These are phyloP conservation scores for Spea hammondii DNA, from an alignment of 2,797 vertebrate genomes.

Conservation along the genomic window DNA sequence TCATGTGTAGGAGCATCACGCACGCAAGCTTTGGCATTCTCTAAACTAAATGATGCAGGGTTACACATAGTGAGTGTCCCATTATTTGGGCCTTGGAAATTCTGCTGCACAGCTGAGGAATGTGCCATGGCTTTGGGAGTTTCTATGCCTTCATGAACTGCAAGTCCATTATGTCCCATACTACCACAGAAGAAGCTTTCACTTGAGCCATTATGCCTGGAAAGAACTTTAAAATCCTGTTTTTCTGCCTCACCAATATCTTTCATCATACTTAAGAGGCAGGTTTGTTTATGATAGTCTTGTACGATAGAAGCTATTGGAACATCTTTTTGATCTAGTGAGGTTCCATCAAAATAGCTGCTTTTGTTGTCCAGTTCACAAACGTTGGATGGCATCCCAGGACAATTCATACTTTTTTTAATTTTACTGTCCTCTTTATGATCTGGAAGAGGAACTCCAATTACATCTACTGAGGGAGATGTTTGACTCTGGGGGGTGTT, in stretches of 20 bases:
- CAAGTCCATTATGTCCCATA: not conserved
- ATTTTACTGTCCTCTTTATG: not conserved
- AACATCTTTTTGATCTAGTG: not conserved
- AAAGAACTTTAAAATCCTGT: not conserved
- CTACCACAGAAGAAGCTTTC: not conserved
- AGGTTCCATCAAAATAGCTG: not conserved
- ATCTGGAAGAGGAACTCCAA: not conserved
- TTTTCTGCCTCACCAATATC: not conserved
- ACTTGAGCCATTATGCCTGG: not conserved
- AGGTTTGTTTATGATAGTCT: not conserved
- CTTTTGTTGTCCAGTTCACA: not conserved
- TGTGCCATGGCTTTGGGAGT: not conserved
- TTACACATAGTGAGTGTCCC: not conserved
- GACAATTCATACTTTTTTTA: not conserved
- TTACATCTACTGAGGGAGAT: not conserved
- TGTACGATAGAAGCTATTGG: not conserved
- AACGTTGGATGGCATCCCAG: not conserved
- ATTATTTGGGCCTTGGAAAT: not conserved
- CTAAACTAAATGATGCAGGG: not conserved
- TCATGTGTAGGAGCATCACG: not conserved
- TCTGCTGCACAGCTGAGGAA: conserved; percentile 42
- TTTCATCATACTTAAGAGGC: not conserved
- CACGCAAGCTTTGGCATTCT: not conserved
- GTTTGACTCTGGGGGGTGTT: not conserved
- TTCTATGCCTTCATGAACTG: not conserved